phyloP scores from a whole-genome alignment of 2,888 invertebrate genomes.

The Andrena praecox region DNA sequence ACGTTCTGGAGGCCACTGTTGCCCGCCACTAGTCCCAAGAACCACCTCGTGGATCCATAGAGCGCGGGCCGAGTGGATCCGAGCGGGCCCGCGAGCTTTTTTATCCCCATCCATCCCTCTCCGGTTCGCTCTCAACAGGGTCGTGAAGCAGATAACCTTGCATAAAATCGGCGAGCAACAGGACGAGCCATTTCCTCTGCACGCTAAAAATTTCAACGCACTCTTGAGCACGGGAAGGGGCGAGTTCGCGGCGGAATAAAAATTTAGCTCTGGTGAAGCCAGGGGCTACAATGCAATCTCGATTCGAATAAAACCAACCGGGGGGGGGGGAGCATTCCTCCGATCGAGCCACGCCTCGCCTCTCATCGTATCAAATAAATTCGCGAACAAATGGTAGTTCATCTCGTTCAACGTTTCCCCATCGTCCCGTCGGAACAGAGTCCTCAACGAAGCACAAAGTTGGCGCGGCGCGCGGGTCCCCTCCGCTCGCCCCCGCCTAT shows the following conservation, averaged over 20 bases:
- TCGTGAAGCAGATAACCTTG: constrained; percentile 31
- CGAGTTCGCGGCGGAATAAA: constrained; percentile 33
- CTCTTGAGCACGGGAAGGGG: constrained; percentile 16
- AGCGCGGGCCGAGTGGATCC: neutral
- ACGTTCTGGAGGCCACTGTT: no score
- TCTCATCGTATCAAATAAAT: constrained; percentile 22
- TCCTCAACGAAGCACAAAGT: no score
- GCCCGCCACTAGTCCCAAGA: neutral
- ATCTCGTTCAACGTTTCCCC: neutral
- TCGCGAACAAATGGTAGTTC: neutral
- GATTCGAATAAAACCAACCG: constrained; percentile 10
- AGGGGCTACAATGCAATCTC: constrained; percentile 17
- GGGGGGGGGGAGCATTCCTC: neutral
- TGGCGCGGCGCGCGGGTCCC: no score
- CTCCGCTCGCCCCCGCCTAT: neutral
- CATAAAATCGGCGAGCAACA: constrained; percentile 45
- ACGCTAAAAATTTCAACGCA: constrained; percentile 47
- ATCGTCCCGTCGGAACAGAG: neutral
- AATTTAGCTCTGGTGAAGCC: constrained; percentile 1
- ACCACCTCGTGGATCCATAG: neutral
- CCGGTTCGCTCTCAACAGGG: constrained; percentile 9
- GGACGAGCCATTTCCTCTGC: constrained; percentile 40
- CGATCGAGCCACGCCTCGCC: neutral
- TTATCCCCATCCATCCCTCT: neutral
- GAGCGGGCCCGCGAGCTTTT: constrained; percentile 27